Evolutionary conservation across 2,888 invertebrate genomes (phyloP).

Genomic region (Himalopsyche anomala): DNA sequence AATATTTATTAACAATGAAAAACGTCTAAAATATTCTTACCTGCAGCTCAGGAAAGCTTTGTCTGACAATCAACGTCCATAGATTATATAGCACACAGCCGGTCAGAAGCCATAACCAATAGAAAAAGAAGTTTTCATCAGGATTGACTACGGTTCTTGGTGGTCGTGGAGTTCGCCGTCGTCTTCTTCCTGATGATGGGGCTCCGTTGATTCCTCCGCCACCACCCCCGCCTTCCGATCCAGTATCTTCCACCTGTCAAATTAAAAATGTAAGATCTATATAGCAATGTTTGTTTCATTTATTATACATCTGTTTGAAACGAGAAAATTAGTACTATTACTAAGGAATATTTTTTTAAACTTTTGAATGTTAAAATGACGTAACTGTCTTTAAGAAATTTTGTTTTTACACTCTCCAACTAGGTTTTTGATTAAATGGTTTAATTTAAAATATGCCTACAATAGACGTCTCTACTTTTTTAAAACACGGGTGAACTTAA

Average conservation of each 20-base stretch:
- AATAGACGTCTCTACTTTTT: no score
- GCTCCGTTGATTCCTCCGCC: constrained; percentile 78
- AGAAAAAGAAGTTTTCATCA: constrained; percentile 96
- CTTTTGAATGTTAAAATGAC: no score
- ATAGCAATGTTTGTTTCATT: no score
- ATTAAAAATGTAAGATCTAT: background rate
- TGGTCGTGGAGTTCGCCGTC: constrained; percentile 83
- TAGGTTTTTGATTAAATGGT: no score
- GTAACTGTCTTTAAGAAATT: no score
- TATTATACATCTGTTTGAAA: no score
- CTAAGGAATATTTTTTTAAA: no score
- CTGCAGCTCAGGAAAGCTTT: constrained; percentile 95
- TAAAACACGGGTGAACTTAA: no score
- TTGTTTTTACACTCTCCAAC: no score
- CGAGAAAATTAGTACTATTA: no score
- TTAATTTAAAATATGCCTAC: no score
- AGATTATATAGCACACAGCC: constrained; percentile 94
- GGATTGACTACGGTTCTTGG: constrained; percentile 93
- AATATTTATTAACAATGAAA: no score
- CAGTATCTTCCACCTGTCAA: constrained; percentile 80
- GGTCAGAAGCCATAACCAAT: constrained; percentile 94
- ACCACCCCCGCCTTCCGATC: constrained; percentile 81
- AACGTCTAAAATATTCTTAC: constrained; percentile 67
- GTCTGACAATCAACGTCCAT: constrained; percentile 96
- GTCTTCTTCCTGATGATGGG: constrained; percentile 77